Evolutionary conservation across 2,113 vertebrate species (phyloP).

Genomic region (Aldabrachelys gigantea): DNA sequence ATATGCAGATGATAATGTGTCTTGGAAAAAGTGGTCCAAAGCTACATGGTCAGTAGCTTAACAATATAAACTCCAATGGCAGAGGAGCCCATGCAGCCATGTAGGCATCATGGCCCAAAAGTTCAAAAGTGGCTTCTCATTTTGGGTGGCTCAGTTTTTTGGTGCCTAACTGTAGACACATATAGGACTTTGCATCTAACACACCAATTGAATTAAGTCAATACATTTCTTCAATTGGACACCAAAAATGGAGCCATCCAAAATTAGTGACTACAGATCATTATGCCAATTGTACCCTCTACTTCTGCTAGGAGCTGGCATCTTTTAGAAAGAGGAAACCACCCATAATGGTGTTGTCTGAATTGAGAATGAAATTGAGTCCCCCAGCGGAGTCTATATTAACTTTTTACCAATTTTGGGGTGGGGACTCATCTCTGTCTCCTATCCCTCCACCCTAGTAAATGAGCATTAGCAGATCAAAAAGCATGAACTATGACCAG

Average conservation of each 20-base stretch:
- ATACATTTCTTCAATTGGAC: not conserved
- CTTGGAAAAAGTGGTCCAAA: not conserved
- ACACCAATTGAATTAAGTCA: not conserved
- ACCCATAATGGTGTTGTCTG: not conserved
- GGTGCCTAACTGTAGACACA: not conserved
- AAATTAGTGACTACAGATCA: not conserved
- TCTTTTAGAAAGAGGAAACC: not conserved
- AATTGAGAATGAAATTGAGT: not conserved
- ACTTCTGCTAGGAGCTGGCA: not conserved
- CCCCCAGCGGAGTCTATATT: not conserved
- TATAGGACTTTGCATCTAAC: not conserved
- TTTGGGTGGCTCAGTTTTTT: not conserved
- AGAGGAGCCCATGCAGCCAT: not conserved
- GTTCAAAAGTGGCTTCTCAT: not conserved
- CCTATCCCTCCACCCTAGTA: not conserved
- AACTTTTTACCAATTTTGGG: not conserved
- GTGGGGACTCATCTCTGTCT: not conserved
- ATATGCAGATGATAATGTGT: no score
- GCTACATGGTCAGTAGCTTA: not conserved
- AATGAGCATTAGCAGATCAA: not conserved
- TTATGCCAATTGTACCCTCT: no score
- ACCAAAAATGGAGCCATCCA: not conserved
- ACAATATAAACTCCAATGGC: not conserved
- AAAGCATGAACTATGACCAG: not conserved
- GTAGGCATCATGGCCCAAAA: not conserved